Evolutionary conservation across 2,888 invertebrate genomes (phyloP).

Genomic region (Catocala fraxini): DNA sequence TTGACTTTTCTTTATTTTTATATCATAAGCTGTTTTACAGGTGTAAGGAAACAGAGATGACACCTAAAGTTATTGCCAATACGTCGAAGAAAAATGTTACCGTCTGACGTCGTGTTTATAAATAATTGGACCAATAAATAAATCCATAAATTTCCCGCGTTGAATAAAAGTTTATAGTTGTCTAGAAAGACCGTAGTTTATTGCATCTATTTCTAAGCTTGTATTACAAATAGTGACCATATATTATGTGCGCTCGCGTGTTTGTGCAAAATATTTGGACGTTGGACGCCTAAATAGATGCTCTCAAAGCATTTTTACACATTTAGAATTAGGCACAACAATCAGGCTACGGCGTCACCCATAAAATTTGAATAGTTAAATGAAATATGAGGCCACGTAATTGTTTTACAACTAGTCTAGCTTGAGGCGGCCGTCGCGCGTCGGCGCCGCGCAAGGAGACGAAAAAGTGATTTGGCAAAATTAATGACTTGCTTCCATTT

Average conservation of each 20-base stretch:
- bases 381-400: conserved; percentile 61
- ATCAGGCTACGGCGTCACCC: conserved; percentile 31
- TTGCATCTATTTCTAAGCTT: conserved; percentile 36
- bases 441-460: conserved; percentile 63
- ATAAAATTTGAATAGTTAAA: conserved; percentile 59
- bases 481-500: conserved; percentile 68
- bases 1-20: not conserved
- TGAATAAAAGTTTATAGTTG: conserved; percentile 30
- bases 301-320: conserved; percentile 24
- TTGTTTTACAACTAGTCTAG: conserved; percentile 55
- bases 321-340: conserved; percentile 29
- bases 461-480: conserved; percentile 74
- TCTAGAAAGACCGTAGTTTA: conserved; percentile 33
- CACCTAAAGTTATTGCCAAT: conserved; percentile 8
- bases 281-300: conserved; percentile 16
- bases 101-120: conserved; percentile 19
- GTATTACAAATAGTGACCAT: conserved; percentile 39
- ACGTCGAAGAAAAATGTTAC: conserved; percentile 16
- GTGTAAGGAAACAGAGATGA: conserved; percentile 14
- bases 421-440: conserved; percentile 38
- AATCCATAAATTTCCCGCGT: conserved; percentile 25
- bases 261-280: conserved; percentile 31
- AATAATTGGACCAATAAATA: conserved; percentile 33
- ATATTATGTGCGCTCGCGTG: conserved; percentile 22
- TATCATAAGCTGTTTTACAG: not conserved